Evolutionary conservation across 2,888 invertebrate genomes (phyloP).

Genomic region (Dicranocentrus wangi): DNA sequence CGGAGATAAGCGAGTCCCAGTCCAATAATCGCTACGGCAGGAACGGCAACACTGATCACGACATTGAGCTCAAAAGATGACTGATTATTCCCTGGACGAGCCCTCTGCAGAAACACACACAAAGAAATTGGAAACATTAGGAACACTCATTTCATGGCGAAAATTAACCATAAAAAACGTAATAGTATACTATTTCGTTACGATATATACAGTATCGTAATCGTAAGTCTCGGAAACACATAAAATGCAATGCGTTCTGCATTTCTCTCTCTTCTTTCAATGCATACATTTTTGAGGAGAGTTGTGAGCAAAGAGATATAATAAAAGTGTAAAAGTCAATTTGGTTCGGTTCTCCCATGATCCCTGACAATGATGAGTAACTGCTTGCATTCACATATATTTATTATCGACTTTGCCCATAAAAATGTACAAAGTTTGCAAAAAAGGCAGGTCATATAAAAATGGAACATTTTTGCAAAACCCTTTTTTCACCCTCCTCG

Average conservation of each 20-base stretch:
- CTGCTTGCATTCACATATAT: not conserved
- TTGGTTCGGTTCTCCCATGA: not conserved
- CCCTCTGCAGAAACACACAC: constrained; percentile 20
- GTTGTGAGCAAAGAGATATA: too few relatives aligned
- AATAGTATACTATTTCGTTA: not conserved
- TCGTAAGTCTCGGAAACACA: too few relatives aligned
- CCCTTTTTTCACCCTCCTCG: constrained; percentile 7
- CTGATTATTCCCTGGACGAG: constrained; percentile 16
- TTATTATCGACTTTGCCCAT: not conserved
- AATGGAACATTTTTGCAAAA: not conserved
- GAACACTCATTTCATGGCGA: not conserved
- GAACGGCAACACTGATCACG: constrained; percentile 49
- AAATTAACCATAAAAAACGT: not conserved
- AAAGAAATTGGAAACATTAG: not conserved
- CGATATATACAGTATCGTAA: too few relatives aligned
- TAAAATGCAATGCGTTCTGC: too few relatives aligned
- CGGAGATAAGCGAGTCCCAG: constrained; percentile 56
- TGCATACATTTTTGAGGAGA: too few relatives aligned
- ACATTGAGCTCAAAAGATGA: constrained; percentile 50
- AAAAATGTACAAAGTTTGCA: constrained; percentile 34
- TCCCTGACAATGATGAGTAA: not conserved
- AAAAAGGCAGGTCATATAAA: constrained; percentile 25
- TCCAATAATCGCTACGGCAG: constrained; percentile 48
- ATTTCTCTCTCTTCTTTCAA: too few relatives aligned
- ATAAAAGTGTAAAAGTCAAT: constrained; percentile 21